Evolutionary conservation across 2,888 invertebrate species (phyloP).

Genomic region (Nomada lathburiana): DNA sequence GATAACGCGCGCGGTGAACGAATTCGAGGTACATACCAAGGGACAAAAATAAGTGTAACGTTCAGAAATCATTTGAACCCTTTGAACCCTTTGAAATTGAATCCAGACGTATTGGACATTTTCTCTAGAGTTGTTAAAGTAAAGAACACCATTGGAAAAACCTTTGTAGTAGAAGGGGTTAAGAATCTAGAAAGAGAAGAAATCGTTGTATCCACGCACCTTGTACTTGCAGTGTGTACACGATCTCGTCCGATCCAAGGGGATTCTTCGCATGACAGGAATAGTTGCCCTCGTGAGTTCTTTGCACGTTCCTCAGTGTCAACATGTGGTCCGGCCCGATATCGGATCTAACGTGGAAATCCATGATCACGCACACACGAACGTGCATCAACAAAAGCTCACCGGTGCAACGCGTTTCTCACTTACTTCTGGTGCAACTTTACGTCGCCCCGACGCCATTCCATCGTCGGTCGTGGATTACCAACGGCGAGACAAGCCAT

Average conservation of each 20-base stretch:
- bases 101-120: too few relatives aligned
- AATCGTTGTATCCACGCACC: slow-evolving; percentile 81
- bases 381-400: background rate
- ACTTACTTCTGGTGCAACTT: slow-evolving; percentile 80
- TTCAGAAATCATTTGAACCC: too few relatives aligned
- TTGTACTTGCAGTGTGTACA: slow-evolving; percentile 86
- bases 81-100: too few relatives aligned
- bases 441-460: slow-evolving; percentile 85
- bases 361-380: background rate
- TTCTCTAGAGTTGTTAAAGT: too few relatives aligned
- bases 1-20: too few relatives aligned
- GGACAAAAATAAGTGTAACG: too few relatives aligned
- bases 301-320: slow-evolving; percentile 85
- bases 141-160: too few relatives aligned
- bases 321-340: slow-evolving; percentile 85
- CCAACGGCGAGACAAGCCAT: slow-evolving; percentile 86
- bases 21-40: too few relatives aligned
- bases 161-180: too few relatives aligned
- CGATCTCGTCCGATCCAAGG: slow-evolving; percentile 85
- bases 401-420: background rate
- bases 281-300: slow-evolving; percentile 86
- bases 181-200: background rate
- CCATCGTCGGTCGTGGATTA: slow-evolving; percentile 84
- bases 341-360: slow-evolving; percentile 72
- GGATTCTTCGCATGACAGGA: slow-evolving; percentile 86